phyloP scores from a whole-genome alignment of 2,888 invertebrate genomes.

The Meteorus cinctellus region DNA sequence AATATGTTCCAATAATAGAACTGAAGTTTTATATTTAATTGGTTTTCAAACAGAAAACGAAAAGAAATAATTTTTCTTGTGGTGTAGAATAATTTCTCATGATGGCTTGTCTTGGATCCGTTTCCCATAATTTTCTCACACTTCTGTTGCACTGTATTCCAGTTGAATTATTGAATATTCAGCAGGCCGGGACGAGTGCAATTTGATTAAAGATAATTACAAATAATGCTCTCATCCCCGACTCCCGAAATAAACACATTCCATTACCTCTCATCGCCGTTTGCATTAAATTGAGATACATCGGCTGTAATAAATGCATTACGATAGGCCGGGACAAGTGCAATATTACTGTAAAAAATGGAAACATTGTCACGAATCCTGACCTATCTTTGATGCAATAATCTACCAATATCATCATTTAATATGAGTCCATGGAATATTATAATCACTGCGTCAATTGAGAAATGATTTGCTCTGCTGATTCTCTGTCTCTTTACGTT shows the following conservation, averaged over 20 bases:
- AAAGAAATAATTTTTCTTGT: too few relatives aligned
- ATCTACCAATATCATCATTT: not conserved
- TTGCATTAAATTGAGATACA: conserved; percentile 2
- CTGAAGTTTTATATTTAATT: too few relatives aligned
- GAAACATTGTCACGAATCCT: conserved; percentile 74
- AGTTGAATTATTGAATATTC: conserved; percentile 59
- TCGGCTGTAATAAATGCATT: conserved; percentile 63
- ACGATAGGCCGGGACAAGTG: conserved; percentile 75
- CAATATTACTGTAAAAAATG: conserved; percentile 69
- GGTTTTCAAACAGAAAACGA: too few relatives aligned
- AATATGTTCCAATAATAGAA: too few relatives aligned
- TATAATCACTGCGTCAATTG: too few relatives aligned
- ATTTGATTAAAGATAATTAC: conserved; percentile 67
- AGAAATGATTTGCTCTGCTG: too few relatives aligned
- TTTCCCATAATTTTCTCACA: not conserved
- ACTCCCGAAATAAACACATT: conserved; percentile 63
- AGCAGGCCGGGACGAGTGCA: conserved; percentile 75
- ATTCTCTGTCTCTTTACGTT: too few relatives aligned
- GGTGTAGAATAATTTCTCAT: too few relatives aligned
- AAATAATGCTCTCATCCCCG: conserved; percentile 72
- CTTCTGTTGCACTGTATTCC: conserved; percentile 6
- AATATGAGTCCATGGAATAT: too few relatives aligned
- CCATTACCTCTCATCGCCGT: not conserved
- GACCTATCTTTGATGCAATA: conserved; percentile 72
- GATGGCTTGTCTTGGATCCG: too few relatives aligned